A percentile compares a stretch with the other conserved stretches of the same genome.
phyloP scores from a whole-genome alignment of 2,113 vertebrate species.

The Anguilla japonica region DNA sequence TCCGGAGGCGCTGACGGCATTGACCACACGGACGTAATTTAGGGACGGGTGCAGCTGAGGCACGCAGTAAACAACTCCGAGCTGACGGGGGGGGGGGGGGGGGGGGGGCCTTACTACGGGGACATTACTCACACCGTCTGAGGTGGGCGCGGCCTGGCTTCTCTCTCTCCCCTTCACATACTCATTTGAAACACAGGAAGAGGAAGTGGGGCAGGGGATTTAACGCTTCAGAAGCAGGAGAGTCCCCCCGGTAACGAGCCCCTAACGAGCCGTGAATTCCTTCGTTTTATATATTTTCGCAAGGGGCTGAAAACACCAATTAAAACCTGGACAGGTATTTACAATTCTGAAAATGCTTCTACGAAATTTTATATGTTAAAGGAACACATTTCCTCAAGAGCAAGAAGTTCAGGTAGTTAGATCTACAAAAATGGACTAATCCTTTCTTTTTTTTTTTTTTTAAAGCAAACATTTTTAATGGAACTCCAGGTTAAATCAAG shows the following conservation, averaged over 20 bases:
- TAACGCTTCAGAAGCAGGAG: neutral
- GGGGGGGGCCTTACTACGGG: slow-evolving; percentile 37
- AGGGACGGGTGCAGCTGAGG: slow-evolving; percentile 47
- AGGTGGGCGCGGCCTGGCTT: neutral
- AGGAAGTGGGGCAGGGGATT: neutral
- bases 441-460: neutral
- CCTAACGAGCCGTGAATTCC: neutral
- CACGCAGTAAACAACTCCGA: slow-evolving; percentile 54
- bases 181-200: neutral
- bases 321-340: neutral
- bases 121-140: slow-evolving; percentile 50
- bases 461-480: neutral
- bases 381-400: neutral
- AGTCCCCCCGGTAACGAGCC: neutral
- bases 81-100: slow-evolving; percentile 28
- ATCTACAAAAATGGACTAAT: neutral
- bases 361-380: neutral
- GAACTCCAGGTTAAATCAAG: neutral
- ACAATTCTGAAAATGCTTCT: neutral
- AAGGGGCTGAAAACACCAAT: neutral
- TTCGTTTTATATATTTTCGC: neutral
- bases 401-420: neutral
- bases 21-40: slow-evolving; percentile 52
- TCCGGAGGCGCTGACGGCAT: slow-evolving; percentile 45
- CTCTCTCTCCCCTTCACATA: neutral